Evolutionary conservation across 2,113 vertebrate species (phyloP).

Genomic region (Xiphophorus couchianus): DNA sequence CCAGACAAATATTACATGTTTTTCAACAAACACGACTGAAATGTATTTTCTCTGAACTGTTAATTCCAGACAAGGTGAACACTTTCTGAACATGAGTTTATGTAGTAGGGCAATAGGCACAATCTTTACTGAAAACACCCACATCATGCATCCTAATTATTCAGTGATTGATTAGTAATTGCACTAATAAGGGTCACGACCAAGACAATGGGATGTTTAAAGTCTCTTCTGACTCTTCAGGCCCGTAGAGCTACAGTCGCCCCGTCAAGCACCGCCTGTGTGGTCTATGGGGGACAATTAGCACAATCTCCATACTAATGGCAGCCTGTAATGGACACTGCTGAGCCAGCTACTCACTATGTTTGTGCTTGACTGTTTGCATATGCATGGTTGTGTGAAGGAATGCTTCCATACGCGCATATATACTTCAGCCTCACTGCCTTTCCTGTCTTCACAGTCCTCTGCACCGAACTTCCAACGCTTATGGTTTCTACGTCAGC

Average conservation of each 20-base stretch:
- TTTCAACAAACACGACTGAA: background rate
- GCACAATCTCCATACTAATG: conserved; percentile 81
- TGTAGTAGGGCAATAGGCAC: background rate
- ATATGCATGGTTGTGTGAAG: conserved; percentile 42
- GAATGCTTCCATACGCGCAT: conserved; percentile 66
- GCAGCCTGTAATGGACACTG: conserved; percentile 74
- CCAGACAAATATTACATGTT: background rate
- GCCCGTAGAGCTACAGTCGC: conserved; percentile 42
- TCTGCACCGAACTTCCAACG: conserved; percentile 7
- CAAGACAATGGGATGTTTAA: conserved; percentile 67
- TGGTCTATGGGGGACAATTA: conserved; percentile 81
- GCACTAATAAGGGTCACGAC: conserved; percentile 68
- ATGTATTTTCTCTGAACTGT: background rate
- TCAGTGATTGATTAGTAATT: conserved; percentile 72
- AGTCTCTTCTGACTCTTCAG: conserved; percentile 46
- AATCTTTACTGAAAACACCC: conserved; percentile 57
- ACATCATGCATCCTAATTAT: conserved; percentile 65
- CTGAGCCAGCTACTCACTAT: conserved; percentile 63
- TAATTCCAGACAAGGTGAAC: background rate
- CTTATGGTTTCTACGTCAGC: conserved; percentile 30
- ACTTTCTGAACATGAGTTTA: conserved; percentile 2
- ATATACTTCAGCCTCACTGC: conserved; percentile 37
- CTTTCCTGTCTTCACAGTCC: conserved; percentile 37
- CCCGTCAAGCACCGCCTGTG: conserved; percentile 73
- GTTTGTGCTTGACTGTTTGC: conserved; percentile 37